Percentiles rank a stretch among this genome's conserved stretches.
These are phyloP conservation scores for Paramuricea clavata DNA, from an alignment of 92 coral and sea anemone species.

Conservation along the genomic window DNA sequence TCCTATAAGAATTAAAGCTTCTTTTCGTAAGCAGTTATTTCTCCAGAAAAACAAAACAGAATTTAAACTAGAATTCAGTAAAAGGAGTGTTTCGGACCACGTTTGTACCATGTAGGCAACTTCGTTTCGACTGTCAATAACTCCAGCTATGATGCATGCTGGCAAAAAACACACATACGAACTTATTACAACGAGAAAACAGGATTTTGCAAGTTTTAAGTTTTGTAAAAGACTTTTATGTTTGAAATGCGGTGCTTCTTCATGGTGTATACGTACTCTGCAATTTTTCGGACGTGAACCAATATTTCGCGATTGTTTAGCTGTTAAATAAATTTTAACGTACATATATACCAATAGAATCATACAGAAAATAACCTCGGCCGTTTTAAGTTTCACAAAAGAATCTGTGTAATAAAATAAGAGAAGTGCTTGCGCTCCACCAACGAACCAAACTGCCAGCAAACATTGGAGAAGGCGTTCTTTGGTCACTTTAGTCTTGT, in stretches of 20 bases:
- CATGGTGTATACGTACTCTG: not conserved
- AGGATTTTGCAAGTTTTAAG: not conserved
- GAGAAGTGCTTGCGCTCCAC: not conserved
- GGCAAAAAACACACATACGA: not conserved
- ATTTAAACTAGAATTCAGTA: constrained; percentile 10
- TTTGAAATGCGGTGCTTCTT: not conserved
- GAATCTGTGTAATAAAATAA: not conserved
- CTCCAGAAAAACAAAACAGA: constrained; percentile 10
- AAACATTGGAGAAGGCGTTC: not conserved
- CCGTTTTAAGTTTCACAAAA: not conserved
- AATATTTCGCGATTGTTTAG: not conserved
- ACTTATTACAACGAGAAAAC: not conserved
- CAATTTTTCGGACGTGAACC: not conserved
- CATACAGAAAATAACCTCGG: not conserved
- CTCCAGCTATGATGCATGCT: not conserved
- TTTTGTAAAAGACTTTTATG: too few species aligned
- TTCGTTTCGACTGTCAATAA: not conserved
- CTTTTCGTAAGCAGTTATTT: not conserved
- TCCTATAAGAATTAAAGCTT: not conserved
- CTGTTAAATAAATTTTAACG: not conserved
- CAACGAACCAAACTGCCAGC: not conserved
- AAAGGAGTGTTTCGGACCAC: not conserved
- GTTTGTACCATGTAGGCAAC: not conserved
- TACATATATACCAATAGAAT: not conserved
- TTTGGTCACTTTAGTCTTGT: not conserved